These are phyloP conservation scores for Dicrostonyx torquatus DNA, from an alignment of 2,797 vertebrate genomes.

Conservation along the genomic window DNA sequence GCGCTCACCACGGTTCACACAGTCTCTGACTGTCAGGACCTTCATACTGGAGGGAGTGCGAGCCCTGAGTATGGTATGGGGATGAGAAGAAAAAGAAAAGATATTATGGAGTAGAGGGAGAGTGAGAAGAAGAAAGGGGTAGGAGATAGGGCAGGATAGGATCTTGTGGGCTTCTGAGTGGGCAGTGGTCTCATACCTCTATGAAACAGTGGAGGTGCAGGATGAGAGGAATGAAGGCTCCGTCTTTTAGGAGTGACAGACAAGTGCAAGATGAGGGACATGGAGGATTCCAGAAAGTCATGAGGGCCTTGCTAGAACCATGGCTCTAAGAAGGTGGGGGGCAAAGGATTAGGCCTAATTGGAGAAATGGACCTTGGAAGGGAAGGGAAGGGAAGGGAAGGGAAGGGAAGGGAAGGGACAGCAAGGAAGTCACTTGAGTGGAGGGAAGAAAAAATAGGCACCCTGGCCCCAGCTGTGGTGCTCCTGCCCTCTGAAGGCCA, in stretches of 20 bases:
- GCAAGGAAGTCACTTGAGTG: neutral
- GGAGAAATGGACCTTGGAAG: neutral
- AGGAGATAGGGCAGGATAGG: neutral
- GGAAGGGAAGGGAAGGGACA: neutral
- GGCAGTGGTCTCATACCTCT: neutral
- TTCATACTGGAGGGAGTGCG: neutral
- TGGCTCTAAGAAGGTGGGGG: neutral
- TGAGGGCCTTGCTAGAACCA: neutral
- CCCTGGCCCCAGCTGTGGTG: neutral
- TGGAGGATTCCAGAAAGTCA: neutral
- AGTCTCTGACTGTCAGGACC: neutral
- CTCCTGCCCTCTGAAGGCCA: neutral
- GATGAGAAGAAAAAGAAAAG: neutral
- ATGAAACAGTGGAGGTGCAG: neutral
- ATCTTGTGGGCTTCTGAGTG: neutral
- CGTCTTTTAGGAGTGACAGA: neutral
- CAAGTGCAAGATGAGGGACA: too few species aligned
- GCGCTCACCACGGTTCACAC: neutral
- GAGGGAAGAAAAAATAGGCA: neutral
- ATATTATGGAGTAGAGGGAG: neutral
- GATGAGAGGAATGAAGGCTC: rapidly evolving
- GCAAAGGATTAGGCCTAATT: neutral
- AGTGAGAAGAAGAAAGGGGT: neutral
- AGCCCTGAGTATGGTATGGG: too few species aligned
- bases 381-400: neutral